Evolutionary conservation across 2,888 invertebrate genomes (phyloP).

Genomic region (Rhingia rostrata): DNA sequence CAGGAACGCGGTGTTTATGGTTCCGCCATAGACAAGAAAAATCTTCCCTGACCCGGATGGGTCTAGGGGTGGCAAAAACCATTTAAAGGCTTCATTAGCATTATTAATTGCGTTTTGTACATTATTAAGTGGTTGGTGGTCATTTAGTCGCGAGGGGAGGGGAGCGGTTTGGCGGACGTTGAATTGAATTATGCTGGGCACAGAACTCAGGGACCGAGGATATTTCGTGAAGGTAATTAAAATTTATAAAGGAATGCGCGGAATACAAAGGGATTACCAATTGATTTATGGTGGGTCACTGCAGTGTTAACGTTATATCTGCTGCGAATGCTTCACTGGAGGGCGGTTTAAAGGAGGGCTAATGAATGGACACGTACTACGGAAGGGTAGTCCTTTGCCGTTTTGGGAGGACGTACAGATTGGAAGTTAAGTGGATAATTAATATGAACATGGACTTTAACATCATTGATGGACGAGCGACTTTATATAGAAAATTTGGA

Average conservation of each 20-base stretch:
- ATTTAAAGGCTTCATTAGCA: constrained; percentile 66
- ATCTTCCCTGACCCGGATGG: not conserved
- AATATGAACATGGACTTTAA: too few relatives aligned
- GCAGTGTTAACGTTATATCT: constrained; percentile 30
- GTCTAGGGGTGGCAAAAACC: not conserved
- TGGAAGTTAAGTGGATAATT: too few relatives aligned
- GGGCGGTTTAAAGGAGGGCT: constrained; percentile 48
- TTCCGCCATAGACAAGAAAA: not conserved
- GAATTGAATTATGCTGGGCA: constrained; percentile 18
- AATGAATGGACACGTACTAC: constrained; percentile 23
- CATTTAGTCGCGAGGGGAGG: constrained; percentile 31
- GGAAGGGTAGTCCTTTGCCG: too few relatives aligned
- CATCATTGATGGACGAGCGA: too few relatives aligned
- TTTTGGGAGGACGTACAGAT: too few relatives aligned
- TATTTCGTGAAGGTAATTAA: constrained; percentile 56
- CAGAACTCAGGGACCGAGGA: constrained; percentile 8
- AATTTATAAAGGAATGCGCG: constrained; percentile 35
- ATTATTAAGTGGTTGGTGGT: constrained; percentile 58
- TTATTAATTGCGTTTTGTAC: constrained; percentile 68
- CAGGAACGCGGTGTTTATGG: not conserved
- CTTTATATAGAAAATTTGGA: too few relatives aligned
- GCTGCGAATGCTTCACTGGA: constrained; percentile 27
- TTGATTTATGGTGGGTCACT: constrained; percentile 61
- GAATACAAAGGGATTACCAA: constrained; percentile 53
- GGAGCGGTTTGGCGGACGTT: constrained; percentile 2